These are phyloP conservation scores for Brachyalestes nurse DNA, from an alignment of 2,797 vertebrate genomes.

Conservation along the genomic window DNA sequence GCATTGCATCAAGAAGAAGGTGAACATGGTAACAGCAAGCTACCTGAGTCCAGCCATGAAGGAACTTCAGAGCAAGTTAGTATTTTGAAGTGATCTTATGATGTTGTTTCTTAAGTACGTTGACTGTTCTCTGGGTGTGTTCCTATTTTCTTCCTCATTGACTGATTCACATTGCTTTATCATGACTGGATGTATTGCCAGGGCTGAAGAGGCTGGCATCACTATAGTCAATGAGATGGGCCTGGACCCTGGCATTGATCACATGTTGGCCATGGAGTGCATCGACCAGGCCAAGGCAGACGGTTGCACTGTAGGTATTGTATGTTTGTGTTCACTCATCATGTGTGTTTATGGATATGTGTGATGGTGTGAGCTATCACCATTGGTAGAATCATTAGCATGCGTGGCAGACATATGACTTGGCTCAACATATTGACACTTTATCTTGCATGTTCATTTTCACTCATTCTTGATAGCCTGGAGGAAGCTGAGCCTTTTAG, in stretches of 20 bases:
- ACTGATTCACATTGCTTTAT: conserved; percentile 14
- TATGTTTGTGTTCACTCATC: conserved; percentile 48
- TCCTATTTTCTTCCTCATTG: conserved; percentile 14
- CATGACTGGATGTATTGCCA: conserved; percentile 58
- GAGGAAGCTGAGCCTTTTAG: background rate
- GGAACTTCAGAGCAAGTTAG: conserved; percentile 79
- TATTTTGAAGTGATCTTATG: background rate
- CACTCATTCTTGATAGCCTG: conserved; percentile 4
- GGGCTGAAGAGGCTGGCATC: conserved; percentile 88
- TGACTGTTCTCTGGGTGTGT: background rate
- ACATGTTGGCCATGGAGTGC: conserved; percentile 98
- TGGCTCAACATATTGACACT: conserved; percentile 51
- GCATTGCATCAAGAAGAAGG: conserved; percentile 88
- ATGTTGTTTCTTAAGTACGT: background rate
- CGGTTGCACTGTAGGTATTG: conserved; percentile 83
- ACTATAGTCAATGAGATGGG: conserved; percentile 92
- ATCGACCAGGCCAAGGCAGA: conserved; percentile 92
- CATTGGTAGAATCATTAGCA: conserved; percentile 49
- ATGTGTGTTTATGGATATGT: conserved; percentile 50
- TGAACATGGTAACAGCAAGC: conserved; percentile 94
- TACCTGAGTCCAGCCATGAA: conserved; percentile 91
- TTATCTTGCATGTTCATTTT: conserved; percentile 56
- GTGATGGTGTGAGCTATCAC: conserved; percentile 45
- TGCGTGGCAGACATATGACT: conserved; percentile 53
- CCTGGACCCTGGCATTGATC: conserved; percentile 95